phyloP scores from a whole-genome alignment of 2,113 vertebrate genomes.

The Butastur rufipennis region DNA sequence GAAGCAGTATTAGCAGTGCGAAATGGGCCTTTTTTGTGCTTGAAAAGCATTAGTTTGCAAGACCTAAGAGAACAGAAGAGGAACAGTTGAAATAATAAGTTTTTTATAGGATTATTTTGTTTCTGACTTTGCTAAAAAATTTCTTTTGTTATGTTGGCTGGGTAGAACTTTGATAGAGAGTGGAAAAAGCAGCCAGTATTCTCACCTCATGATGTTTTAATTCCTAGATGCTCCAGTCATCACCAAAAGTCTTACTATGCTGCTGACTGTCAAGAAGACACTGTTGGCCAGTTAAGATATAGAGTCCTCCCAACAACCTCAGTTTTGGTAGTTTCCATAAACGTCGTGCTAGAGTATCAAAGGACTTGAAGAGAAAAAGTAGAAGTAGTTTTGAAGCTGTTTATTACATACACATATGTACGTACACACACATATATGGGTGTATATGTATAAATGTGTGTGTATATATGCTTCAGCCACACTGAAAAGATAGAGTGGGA shows the following conservation, averaged over 20 bases:
- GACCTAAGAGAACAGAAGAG: not conserved
- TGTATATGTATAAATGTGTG: not conserved
- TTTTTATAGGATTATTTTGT: not conserved
- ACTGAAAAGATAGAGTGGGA: not conserved
- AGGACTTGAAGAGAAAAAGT: not conserved
- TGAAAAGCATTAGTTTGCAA: not conserved
- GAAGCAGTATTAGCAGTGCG: not conserved
- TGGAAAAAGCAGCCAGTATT: not conserved
- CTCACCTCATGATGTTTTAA: not conserved
- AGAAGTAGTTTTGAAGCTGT: not conserved
- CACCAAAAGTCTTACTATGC: not conserved
- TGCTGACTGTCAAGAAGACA: not conserved
- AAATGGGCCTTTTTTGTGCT: not conserved
- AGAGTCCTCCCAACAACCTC: not conserved
- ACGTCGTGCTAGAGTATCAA: not conserved
- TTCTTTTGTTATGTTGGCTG: not conserved
- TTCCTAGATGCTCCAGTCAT: not conserved
- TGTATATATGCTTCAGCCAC: not conserved
- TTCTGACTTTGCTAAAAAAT: not conserved
- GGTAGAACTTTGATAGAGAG: not conserved
- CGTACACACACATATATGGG: fast-evolving
- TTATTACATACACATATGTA: not conserved
- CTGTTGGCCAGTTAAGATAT: not conserved
- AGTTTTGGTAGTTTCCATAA: not conserved
- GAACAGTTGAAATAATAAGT: not conserved